A percentile compares a stretch with the other conserved stretches of the same genome.
Evolutionary conservation across 2,888 invertebrate genomes (phyloP).

Genomic region (Adelognathus sp.): DNA sequence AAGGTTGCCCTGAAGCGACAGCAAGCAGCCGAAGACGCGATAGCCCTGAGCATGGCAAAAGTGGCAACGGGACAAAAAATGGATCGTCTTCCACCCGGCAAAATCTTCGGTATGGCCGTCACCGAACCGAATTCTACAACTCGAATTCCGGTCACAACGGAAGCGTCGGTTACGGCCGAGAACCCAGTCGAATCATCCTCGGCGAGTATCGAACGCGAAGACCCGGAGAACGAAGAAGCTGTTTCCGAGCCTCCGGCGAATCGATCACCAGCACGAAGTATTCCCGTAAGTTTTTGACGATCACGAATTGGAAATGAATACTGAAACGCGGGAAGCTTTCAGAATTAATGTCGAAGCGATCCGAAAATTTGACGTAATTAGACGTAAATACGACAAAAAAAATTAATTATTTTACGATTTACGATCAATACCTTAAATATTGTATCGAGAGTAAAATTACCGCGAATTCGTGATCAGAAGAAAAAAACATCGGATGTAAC

Average conservation of each 20-base stretch:
- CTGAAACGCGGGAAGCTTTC: not conserved
- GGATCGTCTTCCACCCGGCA: constrained; percentile 91
- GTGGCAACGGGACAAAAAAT: constrained; percentile 89
- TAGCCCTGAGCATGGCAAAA: constrained; percentile 95
- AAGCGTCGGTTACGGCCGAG: not conserved
- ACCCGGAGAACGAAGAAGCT: constrained; percentile 17
- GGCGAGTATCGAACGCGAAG: not conserved
- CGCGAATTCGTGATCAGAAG: too few relatives aligned
- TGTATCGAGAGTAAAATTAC: too few relatives aligned
- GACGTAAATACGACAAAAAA: too few relatives aligned
- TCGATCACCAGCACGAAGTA: constrained; percentile 19
- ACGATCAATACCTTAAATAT: too few relatives aligned
- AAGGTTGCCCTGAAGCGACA: constrained; percentile 98
- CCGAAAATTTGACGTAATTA: too few relatives aligned
- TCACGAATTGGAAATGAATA: not conserved
- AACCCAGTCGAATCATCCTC: not conserved
- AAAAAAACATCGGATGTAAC: too few relatives aligned
- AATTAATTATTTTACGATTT: too few relatives aligned
- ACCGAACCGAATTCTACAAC: constrained; percentile 86
- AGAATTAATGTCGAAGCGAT: too few relatives aligned
- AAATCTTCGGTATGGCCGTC: constrained; percentile 94
- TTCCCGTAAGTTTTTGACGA: constrained; percentile 9
- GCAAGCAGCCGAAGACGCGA: constrained; percentile 98
- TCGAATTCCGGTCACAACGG: constrained; percentile 13
- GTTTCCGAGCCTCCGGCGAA: not conserved